Conservation (phyloP, 2,113 vertebrate species). For the Murina feae region DNA sequence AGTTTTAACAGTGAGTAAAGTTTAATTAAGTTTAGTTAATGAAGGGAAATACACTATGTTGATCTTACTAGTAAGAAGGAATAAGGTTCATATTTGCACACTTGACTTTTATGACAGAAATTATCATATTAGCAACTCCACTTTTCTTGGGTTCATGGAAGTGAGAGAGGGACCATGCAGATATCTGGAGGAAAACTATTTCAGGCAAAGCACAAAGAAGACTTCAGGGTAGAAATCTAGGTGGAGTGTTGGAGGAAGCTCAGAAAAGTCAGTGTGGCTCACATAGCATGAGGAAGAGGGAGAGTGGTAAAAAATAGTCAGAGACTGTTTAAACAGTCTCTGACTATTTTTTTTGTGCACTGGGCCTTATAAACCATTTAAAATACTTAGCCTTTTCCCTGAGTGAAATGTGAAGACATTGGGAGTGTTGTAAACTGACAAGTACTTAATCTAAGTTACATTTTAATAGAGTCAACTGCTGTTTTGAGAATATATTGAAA, state of each 20-base stretch:
- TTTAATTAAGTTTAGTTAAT: background rate
- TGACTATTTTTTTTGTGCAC: too few relatives aligned
- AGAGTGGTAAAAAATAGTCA: background rate
- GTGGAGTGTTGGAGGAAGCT: background rate
- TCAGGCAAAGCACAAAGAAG: background rate
- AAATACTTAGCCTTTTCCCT: background rate
- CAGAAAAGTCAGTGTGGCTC: background rate
- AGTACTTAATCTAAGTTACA: conserved; percentile 3
- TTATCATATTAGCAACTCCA: background rate
- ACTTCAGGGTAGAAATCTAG: background rate
- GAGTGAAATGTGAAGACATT: background rate
- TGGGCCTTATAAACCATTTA: background rate
- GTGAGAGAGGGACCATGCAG: background rate
- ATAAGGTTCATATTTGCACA: background rate
- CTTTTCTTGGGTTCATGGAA: background rate
- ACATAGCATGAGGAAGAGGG: background rate
- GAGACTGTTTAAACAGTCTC: background rate
- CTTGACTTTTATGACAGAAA: background rate
- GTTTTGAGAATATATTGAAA: background rate
- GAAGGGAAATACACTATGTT: background rate
- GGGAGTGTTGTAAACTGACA: background rate
- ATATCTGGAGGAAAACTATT: background rate
- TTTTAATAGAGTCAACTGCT: background rate
- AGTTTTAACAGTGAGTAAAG: background rate
- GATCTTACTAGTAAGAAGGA: background rate